Evolutionary conservation across 2,113 vertebrate genomes (phyloP), one percentile per base, ranked within the genome.

Genomic region (Melanostigma gelatinosum): DNA sequence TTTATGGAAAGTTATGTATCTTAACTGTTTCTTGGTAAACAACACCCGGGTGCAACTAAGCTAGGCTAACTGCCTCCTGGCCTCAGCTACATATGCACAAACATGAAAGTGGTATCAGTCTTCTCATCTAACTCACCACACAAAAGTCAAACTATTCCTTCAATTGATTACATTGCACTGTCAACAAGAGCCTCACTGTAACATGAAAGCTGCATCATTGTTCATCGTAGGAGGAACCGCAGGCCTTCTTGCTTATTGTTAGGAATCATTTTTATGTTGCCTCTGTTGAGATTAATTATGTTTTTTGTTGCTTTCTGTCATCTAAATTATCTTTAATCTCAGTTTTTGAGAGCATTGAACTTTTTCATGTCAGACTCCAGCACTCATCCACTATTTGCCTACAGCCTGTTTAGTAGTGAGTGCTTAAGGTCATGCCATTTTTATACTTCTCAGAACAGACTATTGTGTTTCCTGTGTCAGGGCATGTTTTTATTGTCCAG

Each of bases 401-500:
- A 22, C 9, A 48, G 62, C 76, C 85, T 79, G 69, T 91, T 88
- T 85, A 80, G 86, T 13, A 42, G 46, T 4, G 36, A 62, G 79
- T 29, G 16, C 46, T 72, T 27, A 38, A 72, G 86, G 85, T 89
- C 87, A 64, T 85, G 77, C 75, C 86, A 82, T 85, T 87, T 80
- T 89, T 84, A 84, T 85, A 68, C 63, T 77, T 83, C 62, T 83
- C 80, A 79, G 60, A 71, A 75, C 34, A 81, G 61, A 24, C 36
- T 55, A 42, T 72, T 82, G 36, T 76, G 80, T 84, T 92, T 92
- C 87, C 83, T 84, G 78, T 73, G 66, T 87, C 4, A 5, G 68
- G 58, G 29, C 57, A 75, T 80, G 79, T 84, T 76, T 84, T 85
- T 54, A 87, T 88, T 88, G 79, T 86, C 69, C 83, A 72, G 63